These are phyloP conservation scores for Geococcyx californianus DNA, from an alignment of 2,113 vertebrate species.

Conservation along the genomic window DNA sequence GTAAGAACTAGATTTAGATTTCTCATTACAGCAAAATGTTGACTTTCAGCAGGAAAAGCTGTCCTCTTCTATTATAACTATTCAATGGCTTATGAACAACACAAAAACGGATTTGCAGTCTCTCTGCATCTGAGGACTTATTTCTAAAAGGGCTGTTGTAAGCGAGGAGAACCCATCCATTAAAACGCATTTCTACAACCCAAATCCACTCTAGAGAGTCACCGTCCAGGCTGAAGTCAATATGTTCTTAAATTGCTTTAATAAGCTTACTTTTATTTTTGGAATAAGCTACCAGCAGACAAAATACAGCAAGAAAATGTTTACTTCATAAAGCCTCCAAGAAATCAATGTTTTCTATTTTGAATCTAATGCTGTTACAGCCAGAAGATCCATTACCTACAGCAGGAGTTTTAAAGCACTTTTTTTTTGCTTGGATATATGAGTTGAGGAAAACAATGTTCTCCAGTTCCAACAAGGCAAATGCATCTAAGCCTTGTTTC, in stretches of 20 bases:
- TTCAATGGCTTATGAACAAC: neutral
- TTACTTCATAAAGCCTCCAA: conserved; percentile 25
- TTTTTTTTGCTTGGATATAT: neutral
- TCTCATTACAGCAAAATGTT: neutral
- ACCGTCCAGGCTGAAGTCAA: neutral
- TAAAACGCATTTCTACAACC: neutral
- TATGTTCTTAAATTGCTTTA: conserved; percentile 15
- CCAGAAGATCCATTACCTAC: conserved; percentile 19
- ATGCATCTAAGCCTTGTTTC: neutral
- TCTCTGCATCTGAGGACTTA: neutral
- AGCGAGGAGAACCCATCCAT: neutral
- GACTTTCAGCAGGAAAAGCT: neutral
- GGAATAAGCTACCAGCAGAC: neutral
- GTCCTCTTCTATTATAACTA: neutral
- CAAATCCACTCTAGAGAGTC: neutral
- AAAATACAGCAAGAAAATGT: conserved; percentile 30
- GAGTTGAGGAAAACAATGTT: neutral
- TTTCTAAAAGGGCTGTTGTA: neutral
- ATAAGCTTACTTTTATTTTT: conserved; percentile 30
- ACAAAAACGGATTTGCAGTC: neutral
- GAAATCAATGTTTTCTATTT: conserved; percentile 49
- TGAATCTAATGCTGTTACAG: neutral
- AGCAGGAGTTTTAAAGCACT: neutral
- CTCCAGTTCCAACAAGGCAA: neutral
- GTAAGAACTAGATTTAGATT: neutral